Percentiles rank a stretch among this genome's conserved stretches.
Conservation (phyloP, 2,888 invertebrate species). For the Lacanobia wlatinum region DNA sequence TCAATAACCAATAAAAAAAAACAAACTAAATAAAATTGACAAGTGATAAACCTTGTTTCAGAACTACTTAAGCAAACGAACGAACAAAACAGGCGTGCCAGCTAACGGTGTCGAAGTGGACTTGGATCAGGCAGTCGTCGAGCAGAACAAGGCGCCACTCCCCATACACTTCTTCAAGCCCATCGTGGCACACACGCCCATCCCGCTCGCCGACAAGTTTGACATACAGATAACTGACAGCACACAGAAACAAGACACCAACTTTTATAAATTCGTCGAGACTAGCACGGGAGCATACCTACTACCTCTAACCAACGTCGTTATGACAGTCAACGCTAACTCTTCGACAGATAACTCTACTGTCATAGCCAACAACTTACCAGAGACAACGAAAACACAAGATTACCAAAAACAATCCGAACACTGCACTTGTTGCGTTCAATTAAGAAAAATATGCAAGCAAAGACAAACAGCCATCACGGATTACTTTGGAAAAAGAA, state of each 20-base stretch:
- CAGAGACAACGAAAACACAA: constrained; percentile 29
- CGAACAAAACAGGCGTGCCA: constrained; percentile 37
- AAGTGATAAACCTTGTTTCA: constrained; percentile 20
- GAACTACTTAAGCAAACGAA: constrained; percentile 64
- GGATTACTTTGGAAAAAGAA: constrained; percentile 77
- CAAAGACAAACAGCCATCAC: constrained; percentile 76
- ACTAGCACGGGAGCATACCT: constrained; percentile 74
- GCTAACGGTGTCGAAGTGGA: constrained; percentile 75
- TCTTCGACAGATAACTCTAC: constrained; percentile 35
- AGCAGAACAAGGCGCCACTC: constrained; percentile 71
- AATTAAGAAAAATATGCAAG: constrained; percentile 76
- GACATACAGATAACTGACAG: constrained; percentile 49
- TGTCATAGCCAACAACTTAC: constrained; percentile 1
- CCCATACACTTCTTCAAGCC: constrained; percentile 77
- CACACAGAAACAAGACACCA: constrained; percentile 55
- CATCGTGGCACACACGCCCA: constrained; percentile 44
- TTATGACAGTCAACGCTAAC: constrained; percentile 66
- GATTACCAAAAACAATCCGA: not conserved
- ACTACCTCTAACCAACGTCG: constrained; percentile 69
- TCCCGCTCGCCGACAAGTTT: constrained; percentile 45
- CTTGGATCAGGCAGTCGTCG: constrained; percentile 53
- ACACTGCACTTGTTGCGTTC: constrained; percentile 82
- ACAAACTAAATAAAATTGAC: too few relatives aligned
- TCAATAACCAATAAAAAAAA: too few relatives aligned
- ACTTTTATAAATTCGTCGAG: constrained; percentile 72